Evolutionary conservation across 1,140 invertebrate genomes (phyloP), one percentile per base, ranked within the genome.

Genomic region (Hetaerina americana): DNA sequence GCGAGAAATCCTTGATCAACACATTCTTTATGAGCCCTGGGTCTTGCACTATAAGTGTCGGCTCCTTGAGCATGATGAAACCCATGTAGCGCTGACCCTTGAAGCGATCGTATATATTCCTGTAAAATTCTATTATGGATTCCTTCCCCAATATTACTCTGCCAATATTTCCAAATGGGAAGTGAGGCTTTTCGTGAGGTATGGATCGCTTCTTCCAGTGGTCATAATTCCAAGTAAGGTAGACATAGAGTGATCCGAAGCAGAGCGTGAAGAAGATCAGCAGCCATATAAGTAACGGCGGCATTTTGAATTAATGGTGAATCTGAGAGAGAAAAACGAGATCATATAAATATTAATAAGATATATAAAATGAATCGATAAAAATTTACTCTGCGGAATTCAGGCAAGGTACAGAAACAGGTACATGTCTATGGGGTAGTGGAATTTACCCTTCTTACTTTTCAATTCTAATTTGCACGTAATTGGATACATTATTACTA

Each of bases 111-210:
- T 76, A 78, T 12, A 75, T 26, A 27, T 75, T 67, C 8, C 75
- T 26, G 0, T 74, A 22, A 5, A 73, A 71, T n/a, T 78, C 68
- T 0, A 5, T 15, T 18, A 26, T 3, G 1, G 25, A 18, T 10
- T 24, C 12, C 3, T 25, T 1, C 2, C 3, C 25, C 5, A 15
- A 1, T 10, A 68, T 25, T 1, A 68, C 1, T 3, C 18, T 15
- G 1, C 12, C 1, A 26, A 84, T 76, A 75, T 85, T 83, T 0
- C 85, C 86, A 49, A 80, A 81, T 5, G 82, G 79, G 27, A 84
- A 78, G 2, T 74, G 73, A 0, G 84, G 81, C 28, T 80, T 77
- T 0, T 77, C 25, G 69, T 74, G 75, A n/a, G 77, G 77, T 27
- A 82, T 73, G 1, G 75, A 75, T 66, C 68, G 75, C 49, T 77